These are phyloP conservation scores for Nematostella vectensis DNA, from an alignment of 92 coral and sea anemone species.

Conservation along the genomic window DNA sequence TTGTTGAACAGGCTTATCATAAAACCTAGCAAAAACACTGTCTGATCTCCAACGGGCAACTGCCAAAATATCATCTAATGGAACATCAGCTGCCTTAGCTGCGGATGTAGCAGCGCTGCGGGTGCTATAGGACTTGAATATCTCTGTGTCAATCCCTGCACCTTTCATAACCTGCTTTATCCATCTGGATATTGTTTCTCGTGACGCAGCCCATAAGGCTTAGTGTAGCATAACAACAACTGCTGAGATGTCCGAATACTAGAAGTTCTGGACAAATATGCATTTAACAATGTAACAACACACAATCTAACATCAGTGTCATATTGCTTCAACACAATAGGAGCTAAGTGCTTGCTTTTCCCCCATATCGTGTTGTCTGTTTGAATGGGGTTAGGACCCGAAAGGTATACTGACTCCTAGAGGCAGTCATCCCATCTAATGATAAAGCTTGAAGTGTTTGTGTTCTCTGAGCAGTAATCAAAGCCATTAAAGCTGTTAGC, in stretches of 20 bases:
- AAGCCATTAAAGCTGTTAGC: slow-evolving; percentile 1
- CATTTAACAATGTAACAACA: slow-evolving; percentile 6
- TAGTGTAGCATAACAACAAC: neutral
- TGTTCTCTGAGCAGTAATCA: slow-evolving; percentile 12
- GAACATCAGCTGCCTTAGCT: slow-evolving; percentile 14
- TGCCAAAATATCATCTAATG: slow-evolving; percentile 8
- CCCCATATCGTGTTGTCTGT: neutral
- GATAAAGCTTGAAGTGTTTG: slow-evolving; percentile 1
- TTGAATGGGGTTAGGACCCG: slow-evolving; percentile 5
- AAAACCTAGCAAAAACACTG: slow-evolving; percentile 13
- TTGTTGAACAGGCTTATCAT: slow-evolving; percentile 2
- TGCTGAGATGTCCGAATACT: neutral
- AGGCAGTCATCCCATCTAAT: slow-evolving; percentile 6
- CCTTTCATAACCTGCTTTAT: neutral
- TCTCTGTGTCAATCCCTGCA: slow-evolving; percentile 7
- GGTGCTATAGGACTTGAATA: slow-evolving; percentile 19
- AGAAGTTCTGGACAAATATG: neutral
- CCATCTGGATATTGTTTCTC: too few species aligned
- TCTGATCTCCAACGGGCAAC: slow-evolving; percentile 18
- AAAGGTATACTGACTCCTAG: slow-evolving; percentile 9
- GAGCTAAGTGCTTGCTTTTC: slow-evolving; percentile 6
- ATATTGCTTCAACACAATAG: slow-evolving; percentile 5
- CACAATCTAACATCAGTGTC: slow-evolving; percentile 1
- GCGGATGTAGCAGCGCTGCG: slow-evolving; percentile 24
- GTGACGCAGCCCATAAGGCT: neutral